Conservation (phyloP, 2,797 vertebrate genomes). For the Pseudotriccus pelzelni region DNA sequence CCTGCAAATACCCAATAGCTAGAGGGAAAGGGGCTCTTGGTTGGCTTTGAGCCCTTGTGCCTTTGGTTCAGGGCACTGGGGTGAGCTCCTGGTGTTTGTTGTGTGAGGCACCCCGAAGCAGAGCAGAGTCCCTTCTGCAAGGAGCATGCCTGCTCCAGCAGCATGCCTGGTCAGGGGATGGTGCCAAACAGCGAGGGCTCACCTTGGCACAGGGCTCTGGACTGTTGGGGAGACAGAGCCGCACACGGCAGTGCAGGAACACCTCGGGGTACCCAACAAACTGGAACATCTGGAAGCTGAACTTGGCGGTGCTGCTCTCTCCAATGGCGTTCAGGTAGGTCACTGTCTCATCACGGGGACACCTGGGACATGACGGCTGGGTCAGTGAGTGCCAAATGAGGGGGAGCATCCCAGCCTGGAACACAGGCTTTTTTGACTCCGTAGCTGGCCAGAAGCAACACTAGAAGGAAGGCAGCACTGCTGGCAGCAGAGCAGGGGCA, state of each 20-base stretch:
- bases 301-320: constrained; percentile 50
- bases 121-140: not conserved
- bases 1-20: not conserved
- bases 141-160: not conserved
- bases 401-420: not conserved
- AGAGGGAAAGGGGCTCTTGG: not conserved
- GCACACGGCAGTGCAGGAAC: constrained; percentile 70
- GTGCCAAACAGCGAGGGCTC: not conserved
- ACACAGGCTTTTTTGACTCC: not conserved
- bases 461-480: not conserved
- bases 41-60: fast-evolving
- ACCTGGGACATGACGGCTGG: not conserved
- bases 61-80: not conserved
- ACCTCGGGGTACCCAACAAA: constrained; percentile 42
- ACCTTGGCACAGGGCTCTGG: constrained; percentile 56
- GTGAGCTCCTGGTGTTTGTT: not conserved
- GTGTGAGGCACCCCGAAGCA: not conserved
- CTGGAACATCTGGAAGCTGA: constrained; percentile 74
- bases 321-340: constrained; percentile 29
- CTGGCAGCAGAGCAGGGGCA: not conserved
- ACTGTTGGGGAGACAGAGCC: constrained; percentile 30
- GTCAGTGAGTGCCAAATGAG: not conserved
- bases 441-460: not conserved
- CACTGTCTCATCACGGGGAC: constrained; percentile 50
- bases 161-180: fast-evolving